Evolutionary conservation across 2,797 vertebrate species (phyloP).

Genomic region (Oreonectes daqikongensis): DNA sequence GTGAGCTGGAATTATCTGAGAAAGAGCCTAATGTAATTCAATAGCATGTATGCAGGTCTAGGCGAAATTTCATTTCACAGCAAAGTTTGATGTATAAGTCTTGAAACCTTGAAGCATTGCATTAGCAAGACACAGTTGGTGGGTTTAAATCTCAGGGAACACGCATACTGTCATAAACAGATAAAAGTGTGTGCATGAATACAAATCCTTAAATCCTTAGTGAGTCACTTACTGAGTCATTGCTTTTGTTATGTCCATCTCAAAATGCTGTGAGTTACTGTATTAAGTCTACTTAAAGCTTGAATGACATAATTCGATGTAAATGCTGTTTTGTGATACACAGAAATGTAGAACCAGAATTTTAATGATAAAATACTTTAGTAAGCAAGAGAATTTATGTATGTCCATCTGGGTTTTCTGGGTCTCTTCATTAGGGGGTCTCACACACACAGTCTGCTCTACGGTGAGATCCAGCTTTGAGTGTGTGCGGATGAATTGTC

Average conservation of each 20-base stretch:
- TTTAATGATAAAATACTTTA: background rate
- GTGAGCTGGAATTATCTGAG: slow-evolving; percentile 8
- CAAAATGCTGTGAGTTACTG: too few species aligned
- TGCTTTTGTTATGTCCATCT: background rate
- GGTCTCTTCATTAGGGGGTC: background rate
- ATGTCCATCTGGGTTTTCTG: slow-evolving; percentile 45
- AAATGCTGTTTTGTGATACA: background rate
- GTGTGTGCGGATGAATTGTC: slow-evolving; percentile 67
- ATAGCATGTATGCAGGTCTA: background rate
- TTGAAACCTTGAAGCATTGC: too few species aligned
- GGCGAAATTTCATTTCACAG: background rate
- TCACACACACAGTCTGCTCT: background rate
- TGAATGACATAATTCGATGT: too few species aligned
- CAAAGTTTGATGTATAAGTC: background rate
- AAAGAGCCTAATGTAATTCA: background rate
- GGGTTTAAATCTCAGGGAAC: too few species aligned
- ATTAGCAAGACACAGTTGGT: too few species aligned
- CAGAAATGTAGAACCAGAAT: background rate
- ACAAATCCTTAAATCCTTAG: background rate
- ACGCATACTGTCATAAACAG: too few species aligned
- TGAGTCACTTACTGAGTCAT: background rate
- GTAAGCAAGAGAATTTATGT: background rate
- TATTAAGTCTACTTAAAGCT: too few species aligned
- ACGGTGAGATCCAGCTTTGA: background rate
- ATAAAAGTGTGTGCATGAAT: too few species aligned